A percentile compares a stretch with the other conserved stretches of the same genome.
These are phyloP conservation scores for Paralichthys olivaceus DNA, from an alignment of 2,113 vertebrate genomes.

Conservation along the genomic window DNA sequence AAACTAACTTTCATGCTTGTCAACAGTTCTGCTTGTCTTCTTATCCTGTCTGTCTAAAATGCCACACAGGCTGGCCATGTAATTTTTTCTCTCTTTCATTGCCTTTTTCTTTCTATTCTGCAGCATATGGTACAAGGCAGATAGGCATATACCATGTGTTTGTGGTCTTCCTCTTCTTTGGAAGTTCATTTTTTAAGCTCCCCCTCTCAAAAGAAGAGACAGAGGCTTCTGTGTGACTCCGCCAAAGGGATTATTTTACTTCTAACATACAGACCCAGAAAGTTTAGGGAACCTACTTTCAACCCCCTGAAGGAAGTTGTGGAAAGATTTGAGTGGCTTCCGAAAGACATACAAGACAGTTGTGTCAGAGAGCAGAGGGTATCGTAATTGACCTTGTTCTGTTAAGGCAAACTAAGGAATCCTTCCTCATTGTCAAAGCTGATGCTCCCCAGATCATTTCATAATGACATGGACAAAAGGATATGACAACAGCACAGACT, in stretches of 20 bases:
- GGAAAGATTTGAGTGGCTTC: conserved; percentile 44
- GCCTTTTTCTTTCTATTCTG: conserved; percentile 32
- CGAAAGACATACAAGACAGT: conserved; percentile 47
- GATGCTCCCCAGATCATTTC: conserved; percentile 73
- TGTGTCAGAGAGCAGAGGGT: conserved; percentile 56
- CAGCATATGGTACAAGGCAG: conserved; percentile 63
- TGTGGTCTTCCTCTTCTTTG: conserved; percentile 53
- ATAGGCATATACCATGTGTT: conserved; percentile 54
- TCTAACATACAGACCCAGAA: conserved; percentile 54
- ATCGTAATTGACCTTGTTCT: conserved; percentile 68
- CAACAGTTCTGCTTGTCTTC: conserved; percentile 35
- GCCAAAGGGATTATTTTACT: conserved; percentile 69
- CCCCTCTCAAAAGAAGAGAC: conserved; percentile 50
- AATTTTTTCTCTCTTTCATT: conserved; percentile 27
- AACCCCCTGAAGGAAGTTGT: conserved; percentile 55
- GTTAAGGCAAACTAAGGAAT: conserved; percentile 52
- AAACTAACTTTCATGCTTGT: conserved; percentile 39
- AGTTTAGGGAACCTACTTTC: conserved; percentile 62
- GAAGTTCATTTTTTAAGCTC: conserved; percentile 57
- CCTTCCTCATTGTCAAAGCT: conserved; percentile 57
- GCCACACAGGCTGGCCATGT: conserved; percentile 11
- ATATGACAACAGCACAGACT: conserved; percentile 73
- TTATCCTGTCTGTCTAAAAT: neutral
- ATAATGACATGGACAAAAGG: conserved; percentile 74
- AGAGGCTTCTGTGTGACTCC: conserved; percentile 58